A percentile compares a stretch with the other conserved stretches of the same genome.
phyloP scores from a whole-genome alignment of 2,797 vertebrate genomes.

The Hydrolagus colliei region DNA sequence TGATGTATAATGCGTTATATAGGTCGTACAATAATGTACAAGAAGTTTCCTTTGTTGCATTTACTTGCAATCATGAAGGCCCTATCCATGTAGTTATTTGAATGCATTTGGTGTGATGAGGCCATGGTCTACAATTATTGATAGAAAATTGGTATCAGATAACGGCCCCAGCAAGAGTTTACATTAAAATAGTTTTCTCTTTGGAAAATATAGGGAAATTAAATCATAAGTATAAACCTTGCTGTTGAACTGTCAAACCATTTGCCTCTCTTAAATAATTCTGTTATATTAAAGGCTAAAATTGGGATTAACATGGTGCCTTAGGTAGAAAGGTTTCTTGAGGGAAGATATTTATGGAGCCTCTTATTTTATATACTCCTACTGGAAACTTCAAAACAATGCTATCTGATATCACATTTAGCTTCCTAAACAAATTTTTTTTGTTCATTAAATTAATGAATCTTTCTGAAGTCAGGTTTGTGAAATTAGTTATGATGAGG shows the following conservation, averaged over 20 bases:
- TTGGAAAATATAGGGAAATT: no score
- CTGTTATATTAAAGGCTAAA: background rate
- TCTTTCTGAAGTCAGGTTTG: background rate
- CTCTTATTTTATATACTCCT: background rate
- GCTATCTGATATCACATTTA: background rate
- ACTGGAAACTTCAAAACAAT: background rate
- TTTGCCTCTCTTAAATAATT: background rate
- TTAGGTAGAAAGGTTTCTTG: slow-evolving; percentile 1
- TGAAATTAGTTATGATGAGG: no score
- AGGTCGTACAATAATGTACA: background rate
- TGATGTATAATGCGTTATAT: background rate
- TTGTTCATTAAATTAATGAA: background rate
- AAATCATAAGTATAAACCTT: background rate
- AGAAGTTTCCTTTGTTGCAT: background rate
- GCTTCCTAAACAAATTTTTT: background rate
- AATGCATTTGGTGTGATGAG: background rate
- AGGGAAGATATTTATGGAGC: background rate
- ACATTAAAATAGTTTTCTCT: no score
- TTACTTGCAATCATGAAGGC: background rate
- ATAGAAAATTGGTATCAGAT: no score
- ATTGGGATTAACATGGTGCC: background rate
- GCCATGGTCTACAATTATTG: no score
- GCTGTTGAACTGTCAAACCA: background rate
- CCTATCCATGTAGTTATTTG: background rate
- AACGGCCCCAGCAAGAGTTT: no score